These are phyloP conservation scores for Selenia dentaria DNA, from an alignment of 2,888 invertebrate species.

Conservation along the genomic window DNA sequence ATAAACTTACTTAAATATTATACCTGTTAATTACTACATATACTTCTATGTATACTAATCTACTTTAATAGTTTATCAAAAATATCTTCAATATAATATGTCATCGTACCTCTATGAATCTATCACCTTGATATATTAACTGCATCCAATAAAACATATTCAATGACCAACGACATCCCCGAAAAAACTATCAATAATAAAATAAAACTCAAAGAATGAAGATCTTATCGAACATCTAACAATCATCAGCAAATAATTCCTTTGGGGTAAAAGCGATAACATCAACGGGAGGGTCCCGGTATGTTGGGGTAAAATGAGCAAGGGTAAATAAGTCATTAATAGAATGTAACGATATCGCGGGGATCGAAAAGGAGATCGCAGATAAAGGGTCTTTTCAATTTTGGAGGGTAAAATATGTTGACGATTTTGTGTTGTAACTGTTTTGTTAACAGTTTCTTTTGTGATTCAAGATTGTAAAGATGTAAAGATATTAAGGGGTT, in stretches of 20 bases:
- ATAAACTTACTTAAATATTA: too few species aligned
- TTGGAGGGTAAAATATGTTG: slow-evolving; percentile 9
- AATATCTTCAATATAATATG: too few species aligned
- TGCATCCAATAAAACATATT: too few species aligned
- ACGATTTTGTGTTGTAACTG: background rate
- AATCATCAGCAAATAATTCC: slow-evolving; percentile 44
- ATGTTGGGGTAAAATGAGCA: slow-evolving; percentile 41
- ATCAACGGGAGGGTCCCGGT: slow-evolving; percentile 18
- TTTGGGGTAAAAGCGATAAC: slow-evolving; percentile 48
- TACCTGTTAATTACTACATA: too few species aligned
- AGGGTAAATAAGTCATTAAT: slow-evolving; percentile 74
- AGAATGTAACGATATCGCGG: slow-evolving; percentile 68
- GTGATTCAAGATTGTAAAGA: too few species aligned
- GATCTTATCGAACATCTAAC: slow-evolving; percentile 34
- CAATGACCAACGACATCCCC: too few species aligned
- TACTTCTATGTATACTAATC: too few species aligned
- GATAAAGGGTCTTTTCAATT: slow-evolving; percentile 14
- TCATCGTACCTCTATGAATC: too few species aligned
- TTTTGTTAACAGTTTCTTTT: background rate
- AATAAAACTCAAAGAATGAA: slow-evolving; percentile 1
- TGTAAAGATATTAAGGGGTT: too few species aligned
- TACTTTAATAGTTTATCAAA: too few species aligned
- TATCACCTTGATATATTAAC: too few species aligned
- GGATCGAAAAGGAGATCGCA: slow-evolving; percentile 47
- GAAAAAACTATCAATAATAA: slow-evolving; percentile 1